These are phyloP conservation scores for Drosophila macrospina DNA, from an alignment of 2,888 invertebrate genomes.

Conservation along the genomic window DNA sequence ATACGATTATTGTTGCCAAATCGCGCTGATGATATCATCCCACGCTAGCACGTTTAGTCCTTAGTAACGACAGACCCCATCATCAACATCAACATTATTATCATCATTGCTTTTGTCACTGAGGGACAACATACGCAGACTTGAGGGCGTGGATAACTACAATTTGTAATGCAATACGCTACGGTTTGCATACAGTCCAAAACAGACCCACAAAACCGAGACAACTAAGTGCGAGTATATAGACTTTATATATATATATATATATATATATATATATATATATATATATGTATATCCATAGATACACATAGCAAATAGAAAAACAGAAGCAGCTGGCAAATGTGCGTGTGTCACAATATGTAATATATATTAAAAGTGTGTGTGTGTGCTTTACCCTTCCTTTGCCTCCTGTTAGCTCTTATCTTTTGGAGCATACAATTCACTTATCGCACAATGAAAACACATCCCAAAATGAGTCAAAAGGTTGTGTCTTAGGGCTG, in stretches of 20 bases:
- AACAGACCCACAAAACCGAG: conserved; percentile 6
- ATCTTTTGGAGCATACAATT: conserved; percentile 52
- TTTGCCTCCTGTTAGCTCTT: conserved; percentile 6
- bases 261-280: conserved; percentile 15
- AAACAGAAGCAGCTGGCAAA: conserved; percentile 17
- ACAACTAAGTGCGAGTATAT: not conserved
- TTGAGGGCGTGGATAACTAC: conserved; percentile 71
- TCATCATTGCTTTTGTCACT: conserved; percentile 15
- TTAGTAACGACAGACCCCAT: conserved; percentile 12
- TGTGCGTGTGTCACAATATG: not conserved
- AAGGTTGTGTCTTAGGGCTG: conserved; percentile 1
- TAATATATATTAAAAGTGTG: not conserved
- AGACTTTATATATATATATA: not conserved
- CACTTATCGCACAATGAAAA: conserved; percentile 46
- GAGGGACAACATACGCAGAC: conserved; percentile 49
- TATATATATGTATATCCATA: conserved; percentile 8
- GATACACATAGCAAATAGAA: conserved; percentile 19
- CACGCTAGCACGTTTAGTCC: conserved; percentile 13
- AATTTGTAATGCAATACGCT: conserved; percentile 80
- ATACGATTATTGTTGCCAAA: conserved; percentile 76
- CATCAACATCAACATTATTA: conserved; percentile 33
- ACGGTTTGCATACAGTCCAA: conserved; percentile 61
- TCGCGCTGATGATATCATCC: conserved; percentile 75
- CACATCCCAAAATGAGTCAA: conserved; percentile 24
- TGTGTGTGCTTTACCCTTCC: not conserved